These are phyloP conservation scores for Neopipo cinnamomea DNA, from an alignment of 2,113 vertebrate species.

Conservation along the genomic window DNA sequence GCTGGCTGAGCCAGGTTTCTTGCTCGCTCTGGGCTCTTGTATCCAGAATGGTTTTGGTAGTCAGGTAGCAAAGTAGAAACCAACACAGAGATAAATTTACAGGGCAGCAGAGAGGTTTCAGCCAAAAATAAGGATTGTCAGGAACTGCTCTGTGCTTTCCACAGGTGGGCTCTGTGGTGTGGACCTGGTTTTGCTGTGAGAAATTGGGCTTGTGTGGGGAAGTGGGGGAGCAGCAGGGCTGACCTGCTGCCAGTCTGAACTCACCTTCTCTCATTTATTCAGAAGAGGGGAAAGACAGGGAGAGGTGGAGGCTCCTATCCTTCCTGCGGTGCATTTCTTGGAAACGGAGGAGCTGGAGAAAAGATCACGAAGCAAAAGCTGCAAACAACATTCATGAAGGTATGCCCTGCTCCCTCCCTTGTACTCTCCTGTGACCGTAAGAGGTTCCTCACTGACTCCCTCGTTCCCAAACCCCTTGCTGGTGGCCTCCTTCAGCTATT, in stretches of 20 bases:
- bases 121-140: not conserved
- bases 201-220: not conserved
- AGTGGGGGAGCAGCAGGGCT: not conserved
- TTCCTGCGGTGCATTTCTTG: constrained; percentile 47
- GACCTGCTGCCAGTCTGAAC: not conserved
- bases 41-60: not conserved
- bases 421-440: not conserved
- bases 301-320: constrained; percentile 21
- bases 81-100: not conserved
- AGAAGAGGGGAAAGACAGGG: not conserved
- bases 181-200: not conserved
- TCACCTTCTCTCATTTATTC: not conserved
- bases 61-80: not conserved
- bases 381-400: not conserved
- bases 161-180: not conserved
- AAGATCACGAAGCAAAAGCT: not conserved
- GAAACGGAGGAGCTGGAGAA: constrained; percentile 19
- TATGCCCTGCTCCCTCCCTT: not conserved
- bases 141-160: not conserved
- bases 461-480: not conserved
- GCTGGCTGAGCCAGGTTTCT: not conserved
- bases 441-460: not conserved
- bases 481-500: not conserved
- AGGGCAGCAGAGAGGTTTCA: not conserved
- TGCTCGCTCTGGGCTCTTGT: not conserved